phyloP scores from a whole-genome alignment of 2,888 invertebrate species.

The Magallana nippona region DNA sequence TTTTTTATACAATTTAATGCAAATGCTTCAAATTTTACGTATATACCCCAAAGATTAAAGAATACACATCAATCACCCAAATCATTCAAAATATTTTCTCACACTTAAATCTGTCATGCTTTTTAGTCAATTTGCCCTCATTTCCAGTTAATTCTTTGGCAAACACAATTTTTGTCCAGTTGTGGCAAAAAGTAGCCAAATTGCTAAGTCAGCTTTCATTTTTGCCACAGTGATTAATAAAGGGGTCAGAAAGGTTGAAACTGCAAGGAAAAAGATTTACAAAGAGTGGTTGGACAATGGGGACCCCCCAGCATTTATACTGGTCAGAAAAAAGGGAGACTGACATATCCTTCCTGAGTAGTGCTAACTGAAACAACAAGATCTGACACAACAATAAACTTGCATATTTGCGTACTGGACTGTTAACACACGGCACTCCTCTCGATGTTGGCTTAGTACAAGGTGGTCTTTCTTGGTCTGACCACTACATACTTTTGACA shows the following conservation, averaged over 20 bases:
- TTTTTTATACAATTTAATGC: background rate
- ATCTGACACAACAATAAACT: background rate
- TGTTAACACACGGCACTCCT: background rate
- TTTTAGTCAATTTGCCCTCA: background rate
- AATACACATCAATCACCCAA: background rate
- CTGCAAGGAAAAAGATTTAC: background rate
- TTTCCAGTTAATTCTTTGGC: background rate
- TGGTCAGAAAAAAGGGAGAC: background rate
- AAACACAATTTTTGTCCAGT: background rate
- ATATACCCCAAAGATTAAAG: constrained; percentile 20
- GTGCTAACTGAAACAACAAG: background rate
- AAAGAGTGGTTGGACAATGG: background rate
- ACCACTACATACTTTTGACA: constrained; percentile 17
- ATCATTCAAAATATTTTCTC: background rate
- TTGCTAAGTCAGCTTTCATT: background rate
- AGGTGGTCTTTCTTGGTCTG: background rate
- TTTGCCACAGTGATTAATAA: background rate
- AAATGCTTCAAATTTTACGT: background rate
- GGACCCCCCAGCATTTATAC: background rate
- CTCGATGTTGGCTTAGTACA: background rate
- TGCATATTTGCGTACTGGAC: constrained; percentile 24
- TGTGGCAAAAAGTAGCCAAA: background rate
- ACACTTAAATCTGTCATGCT: background rate
- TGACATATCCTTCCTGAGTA: constrained; percentile 19
- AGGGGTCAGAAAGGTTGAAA: background rate